Evolutionary conservation across 2,888 invertebrate genomes (phyloP), one percentile per base, ranked within the genome.

Genomic region (Tanytarsus gracilentus): DNA sequence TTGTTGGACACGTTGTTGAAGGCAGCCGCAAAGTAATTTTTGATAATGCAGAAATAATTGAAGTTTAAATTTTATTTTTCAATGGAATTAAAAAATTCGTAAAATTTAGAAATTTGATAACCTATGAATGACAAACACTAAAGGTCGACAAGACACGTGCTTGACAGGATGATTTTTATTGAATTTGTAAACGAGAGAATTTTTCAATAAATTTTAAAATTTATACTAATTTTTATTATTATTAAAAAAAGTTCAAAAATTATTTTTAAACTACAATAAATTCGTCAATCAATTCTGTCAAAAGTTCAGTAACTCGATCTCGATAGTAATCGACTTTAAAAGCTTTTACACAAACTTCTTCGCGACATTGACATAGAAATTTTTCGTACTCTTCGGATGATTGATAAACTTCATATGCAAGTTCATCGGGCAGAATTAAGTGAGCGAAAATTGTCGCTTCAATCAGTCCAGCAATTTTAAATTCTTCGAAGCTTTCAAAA

Each of bases 1-100:
- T 85, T 63, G 78, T 85, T 62, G 85, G 85, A 29, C 79, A 79
- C 59, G 84, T 85, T 2, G 82, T 82, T 66, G 79, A 79, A 65
- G 84, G 84, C 21, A 78, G 77, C 66, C 76, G 80, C 30, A 78
- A 79, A 5, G 84, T 83, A 1, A 73, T 79, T 65, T 81, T 84
- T 65, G 81, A 82, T 66, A 81, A 83, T 65, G 81, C 82, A 0
- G 74, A 81, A 68, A 79, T 84, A 8, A 82, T 84, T 65, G 82
- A 84, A 70, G 82, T 83, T 33, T 60, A 39, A 60, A 36, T 36
- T 50, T 23, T 53, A 9, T 50, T 36, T 29, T 29, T 14, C n/a
- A 44, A 58, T 8, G 4, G 21, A 7, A 16, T 44, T 30, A 21
- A 14, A n/a, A n/a, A n/a, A n/a, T n/a, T n/a, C n/a, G n/a, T n/a